Percentiles rank a stretch among this genome's conserved stretches.
Conservation (phyloP, 23 tunicate species). For the Oikopleura dioica region DNA sequence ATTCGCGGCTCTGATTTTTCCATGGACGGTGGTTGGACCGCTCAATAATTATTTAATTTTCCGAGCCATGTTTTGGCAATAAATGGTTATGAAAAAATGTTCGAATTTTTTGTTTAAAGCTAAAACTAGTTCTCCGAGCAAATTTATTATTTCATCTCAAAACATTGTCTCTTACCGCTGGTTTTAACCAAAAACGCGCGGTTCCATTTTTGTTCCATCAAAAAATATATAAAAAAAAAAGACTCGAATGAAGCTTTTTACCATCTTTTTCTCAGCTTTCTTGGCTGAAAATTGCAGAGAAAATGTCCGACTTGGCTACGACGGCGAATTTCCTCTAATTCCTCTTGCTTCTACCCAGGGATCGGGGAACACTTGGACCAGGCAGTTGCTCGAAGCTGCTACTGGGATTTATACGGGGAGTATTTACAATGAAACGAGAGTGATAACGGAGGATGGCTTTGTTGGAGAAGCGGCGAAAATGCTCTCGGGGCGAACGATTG, state of each 20-base stretch:
- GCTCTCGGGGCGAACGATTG: background rate
- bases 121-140: no score
- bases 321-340: slow-evolving; percentile 8
- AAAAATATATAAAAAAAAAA: no score
- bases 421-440: background rate
- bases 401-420: slow-evolving; percentile 6
- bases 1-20: background rate
- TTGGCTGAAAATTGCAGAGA: slow-evolving; percentile 14
- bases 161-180: no score
- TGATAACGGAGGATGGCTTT: background rate
- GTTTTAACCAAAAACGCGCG: no score
- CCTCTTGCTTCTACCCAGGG: background rate
- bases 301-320: background rate
- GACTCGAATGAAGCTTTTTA: no score
- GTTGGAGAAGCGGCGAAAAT: background rate
- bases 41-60: no score
- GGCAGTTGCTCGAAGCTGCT: background rate
- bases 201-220: no score
- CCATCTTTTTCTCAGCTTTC: no score
- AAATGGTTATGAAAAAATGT: no score
- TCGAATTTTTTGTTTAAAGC: no score
- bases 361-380: slow-evolving; percentile 1
- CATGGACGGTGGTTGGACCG: background rate
- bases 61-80: no score
- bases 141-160: no score